Evolutionary conservation across 1,140 invertebrate genomes (phyloP).

Genomic region (Pseudomyrmex pallidus): DNA sequence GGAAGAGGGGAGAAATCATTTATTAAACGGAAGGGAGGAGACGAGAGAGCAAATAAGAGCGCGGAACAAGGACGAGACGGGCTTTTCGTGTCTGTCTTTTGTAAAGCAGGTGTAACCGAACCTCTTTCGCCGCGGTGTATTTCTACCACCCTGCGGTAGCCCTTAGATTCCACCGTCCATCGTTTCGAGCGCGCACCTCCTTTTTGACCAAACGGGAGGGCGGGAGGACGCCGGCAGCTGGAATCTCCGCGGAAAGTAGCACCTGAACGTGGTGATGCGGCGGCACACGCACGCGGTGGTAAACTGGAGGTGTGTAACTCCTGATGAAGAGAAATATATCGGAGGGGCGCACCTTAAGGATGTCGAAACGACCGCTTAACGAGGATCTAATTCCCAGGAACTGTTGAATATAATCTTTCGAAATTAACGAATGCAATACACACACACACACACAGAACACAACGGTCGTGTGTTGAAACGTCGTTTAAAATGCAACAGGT

Average conservation of each 20-base stretch:
- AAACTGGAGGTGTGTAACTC: constrained; percentile 23
- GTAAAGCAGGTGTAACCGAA: constrained; percentile 81
- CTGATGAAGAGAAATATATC: constrained; percentile 49
- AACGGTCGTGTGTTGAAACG: background rate
- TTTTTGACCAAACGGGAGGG: constrained; percentile 31
- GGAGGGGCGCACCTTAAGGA: constrained; percentile 18
- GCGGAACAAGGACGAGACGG: background rate
- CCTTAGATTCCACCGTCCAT: constrained; percentile 70
- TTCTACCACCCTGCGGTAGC: constrained; percentile 79
- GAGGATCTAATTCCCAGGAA: constrained; percentile 62
- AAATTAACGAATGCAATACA: constrained; percentile 1
- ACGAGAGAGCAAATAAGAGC: background rate
- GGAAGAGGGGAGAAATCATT: constrained; percentile 5
- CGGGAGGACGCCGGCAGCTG: constrained; percentile 76
- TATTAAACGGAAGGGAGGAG: constrained; percentile 10
- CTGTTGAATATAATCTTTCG: constrained; percentile 16
- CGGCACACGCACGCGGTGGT: constrained; percentile 13
- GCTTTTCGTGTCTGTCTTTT: constrained; percentile 64
- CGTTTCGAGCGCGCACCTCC: constrained; percentile 64
- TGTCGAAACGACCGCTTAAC: constrained; percentile 62
- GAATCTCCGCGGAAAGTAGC: constrained; percentile 76
- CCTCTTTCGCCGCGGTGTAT: constrained; percentile 70
- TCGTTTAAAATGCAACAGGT: constrained; percentile 17
- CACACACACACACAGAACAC: background rate
- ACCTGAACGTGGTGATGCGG: constrained; percentile 72